phyloP scores from a whole-genome alignment of 2,888 invertebrate species.

The Morpho deidamia region DNA sequence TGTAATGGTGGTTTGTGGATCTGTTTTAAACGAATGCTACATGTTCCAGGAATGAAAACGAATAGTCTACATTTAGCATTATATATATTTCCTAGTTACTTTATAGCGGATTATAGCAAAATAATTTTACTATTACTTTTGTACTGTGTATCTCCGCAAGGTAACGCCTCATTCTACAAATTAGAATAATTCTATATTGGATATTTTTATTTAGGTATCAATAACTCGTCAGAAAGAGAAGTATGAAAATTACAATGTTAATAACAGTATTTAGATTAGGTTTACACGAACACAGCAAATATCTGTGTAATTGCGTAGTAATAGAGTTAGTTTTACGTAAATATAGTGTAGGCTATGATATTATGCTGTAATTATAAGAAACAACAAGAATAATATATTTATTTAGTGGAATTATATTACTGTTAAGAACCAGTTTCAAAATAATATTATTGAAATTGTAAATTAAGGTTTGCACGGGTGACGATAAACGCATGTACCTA shows the following conservation, averaged over 20 bases:
- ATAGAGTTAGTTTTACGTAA: constrained; percentile 5
- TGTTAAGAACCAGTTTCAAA: background rate
- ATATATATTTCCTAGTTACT: too few species aligned
- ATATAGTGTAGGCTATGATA: constrained; percentile 1
- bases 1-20: too few species aligned
- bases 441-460: background rate
- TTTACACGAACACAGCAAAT: constrained; percentile 8
- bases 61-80: too few species aligned
- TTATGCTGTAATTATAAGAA: constrained; percentile 7
- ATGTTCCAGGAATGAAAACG: too few species aligned
- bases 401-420: background rate
- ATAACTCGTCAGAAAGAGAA: constrained; percentile 3
- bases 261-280: constrained; percentile 5
- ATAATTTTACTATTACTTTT: too few species aligned
- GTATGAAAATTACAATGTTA: constrained; percentile 5
- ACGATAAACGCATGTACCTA: background rate
- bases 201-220: background rate
- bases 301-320: constrained; percentile 4
- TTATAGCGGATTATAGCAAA: too few species aligned
- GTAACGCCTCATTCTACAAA: background rate
- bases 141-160: background rate
- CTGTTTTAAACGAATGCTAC: too few species aligned
- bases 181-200: background rate
- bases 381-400: constrained; percentile 5
- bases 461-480: background rate